A percentile compares a stretch with the other conserved stretches of the same genome.
Conservation (phyloP, 2,797 vertebrate genomes). For the Enteromius afrohamiltoni region DNA sequence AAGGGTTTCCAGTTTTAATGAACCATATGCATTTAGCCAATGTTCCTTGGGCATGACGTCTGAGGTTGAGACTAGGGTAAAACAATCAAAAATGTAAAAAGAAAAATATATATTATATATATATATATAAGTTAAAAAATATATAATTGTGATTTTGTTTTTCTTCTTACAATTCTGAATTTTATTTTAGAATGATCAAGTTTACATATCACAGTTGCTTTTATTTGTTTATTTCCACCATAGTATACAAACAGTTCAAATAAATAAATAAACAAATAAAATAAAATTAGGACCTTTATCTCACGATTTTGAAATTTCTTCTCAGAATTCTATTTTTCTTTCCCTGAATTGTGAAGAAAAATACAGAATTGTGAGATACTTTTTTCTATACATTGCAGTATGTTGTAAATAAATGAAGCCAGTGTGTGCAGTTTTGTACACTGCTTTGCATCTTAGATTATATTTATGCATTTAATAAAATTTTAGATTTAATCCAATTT, state of each 20-base stretch:
- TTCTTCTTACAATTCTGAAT: too few species aligned
- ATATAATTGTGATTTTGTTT: too few species aligned
- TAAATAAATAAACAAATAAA: background rate
- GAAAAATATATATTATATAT: too few species aligned
- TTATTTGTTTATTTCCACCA: background rate
- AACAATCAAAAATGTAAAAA: too few species aligned
- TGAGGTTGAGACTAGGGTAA: too few species aligned
- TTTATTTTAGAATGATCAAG: background rate
- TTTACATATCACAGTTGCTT: background rate
- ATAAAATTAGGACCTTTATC: background rate
- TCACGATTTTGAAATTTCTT: background rate
- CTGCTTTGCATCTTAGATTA: background rate
- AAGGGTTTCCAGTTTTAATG: too few species aligned
- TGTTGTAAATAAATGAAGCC: background rate
- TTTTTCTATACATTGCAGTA: conserved; percentile 3
- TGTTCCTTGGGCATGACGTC: too few species aligned
- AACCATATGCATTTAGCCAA: too few species aligned
- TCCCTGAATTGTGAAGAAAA: background rate
- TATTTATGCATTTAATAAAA: background rate
- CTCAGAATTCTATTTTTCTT: background rate
- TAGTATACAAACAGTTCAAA: background rate
- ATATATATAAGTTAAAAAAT: too few species aligned
- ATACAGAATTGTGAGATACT: background rate
- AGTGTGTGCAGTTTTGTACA: background rate
- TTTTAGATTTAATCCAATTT: background rate